Conservation (phyloP, 2,797 vertebrate genomes). For the Paramormyrops hopkinsi region DNA sequence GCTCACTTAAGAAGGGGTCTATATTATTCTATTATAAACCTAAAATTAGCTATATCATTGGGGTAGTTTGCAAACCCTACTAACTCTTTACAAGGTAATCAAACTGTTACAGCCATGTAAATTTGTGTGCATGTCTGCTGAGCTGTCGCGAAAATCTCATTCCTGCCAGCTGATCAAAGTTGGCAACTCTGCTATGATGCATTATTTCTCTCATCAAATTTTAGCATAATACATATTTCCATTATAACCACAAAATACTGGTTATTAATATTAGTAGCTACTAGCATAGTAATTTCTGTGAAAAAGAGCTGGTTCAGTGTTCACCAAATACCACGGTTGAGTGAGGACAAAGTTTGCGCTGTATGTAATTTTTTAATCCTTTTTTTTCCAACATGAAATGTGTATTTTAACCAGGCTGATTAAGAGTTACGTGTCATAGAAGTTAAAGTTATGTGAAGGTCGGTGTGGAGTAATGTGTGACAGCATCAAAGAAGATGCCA, state of each 20-base stretch:
- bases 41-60: neutral
- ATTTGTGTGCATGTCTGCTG: neutral
- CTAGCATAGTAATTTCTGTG: neutral
- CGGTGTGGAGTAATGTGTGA: neutral
- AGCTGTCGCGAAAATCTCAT: neutral
- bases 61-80: neutral
- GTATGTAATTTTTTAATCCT: neutral
- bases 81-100: neutral
- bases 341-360: neutral
- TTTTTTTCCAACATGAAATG: neutral
- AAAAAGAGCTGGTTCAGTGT: neutral
- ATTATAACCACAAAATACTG: neutral
- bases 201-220: neutral
- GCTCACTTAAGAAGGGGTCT: neutral
- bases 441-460: neutral
- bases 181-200: neutral
- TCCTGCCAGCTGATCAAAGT: neutral
- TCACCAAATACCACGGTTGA: neutral
- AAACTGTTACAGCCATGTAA: neutral
- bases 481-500: neutral
- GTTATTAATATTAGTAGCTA: neutral
- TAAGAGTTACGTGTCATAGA: neutral
- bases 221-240: neutral
- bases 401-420: neutral
- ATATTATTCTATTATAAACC: neutral